Base-by-base conservation (phyloP, 2,888 invertebrate genomes). In the Polymixis lichenea region DNA sequence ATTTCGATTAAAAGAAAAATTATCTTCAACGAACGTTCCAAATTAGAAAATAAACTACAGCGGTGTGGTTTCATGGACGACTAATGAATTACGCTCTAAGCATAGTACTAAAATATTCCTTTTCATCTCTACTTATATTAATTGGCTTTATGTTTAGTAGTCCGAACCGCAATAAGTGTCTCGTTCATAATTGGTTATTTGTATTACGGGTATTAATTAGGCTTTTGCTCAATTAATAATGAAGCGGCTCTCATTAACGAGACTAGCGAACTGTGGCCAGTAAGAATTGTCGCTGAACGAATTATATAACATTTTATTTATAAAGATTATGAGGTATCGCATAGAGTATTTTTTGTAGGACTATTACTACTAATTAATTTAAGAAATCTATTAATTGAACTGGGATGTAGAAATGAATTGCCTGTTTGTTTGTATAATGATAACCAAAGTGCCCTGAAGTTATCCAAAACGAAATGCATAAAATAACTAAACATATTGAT, bases 201-300 rank as follows among this genome's bases (percentile, higher is more conserved):
- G 62, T 83, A 75, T 67, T 67, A 74, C 60, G 56, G 49, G 49
- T 67, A 84, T 71, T 82, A 84, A 82, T 82, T 80, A 84, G 66
- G 80, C 70, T 80, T 73, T 73, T 28, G 43, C 49, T 58, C 58
- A 71, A 74, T 84, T 83, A 83, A 66, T 81, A 62, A 74, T 74
- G 46, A 58, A 66, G 53, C 32, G 22, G 8, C 7, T 58, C 56
- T 66, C 53, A 61, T 61, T 83, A 73, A 56, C 56, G 61, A 13
- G 38, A 64, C 49, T 58, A 55, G 22, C 38, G n/a, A 67, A 49
- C 53, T 58, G 53, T 53, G 22, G 17, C 28, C n/a, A 49, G 65
- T 81, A 81, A 58, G 25, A 70, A 70, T 6, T 53, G 56, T 62
- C 43, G 9, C n/a, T 62, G 5, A 43, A 19, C 3, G 25, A 60